Conservation (phyloP, 30 jellyfish, hydroid and myxozoan species). For the Mastigias papua region DNA sequence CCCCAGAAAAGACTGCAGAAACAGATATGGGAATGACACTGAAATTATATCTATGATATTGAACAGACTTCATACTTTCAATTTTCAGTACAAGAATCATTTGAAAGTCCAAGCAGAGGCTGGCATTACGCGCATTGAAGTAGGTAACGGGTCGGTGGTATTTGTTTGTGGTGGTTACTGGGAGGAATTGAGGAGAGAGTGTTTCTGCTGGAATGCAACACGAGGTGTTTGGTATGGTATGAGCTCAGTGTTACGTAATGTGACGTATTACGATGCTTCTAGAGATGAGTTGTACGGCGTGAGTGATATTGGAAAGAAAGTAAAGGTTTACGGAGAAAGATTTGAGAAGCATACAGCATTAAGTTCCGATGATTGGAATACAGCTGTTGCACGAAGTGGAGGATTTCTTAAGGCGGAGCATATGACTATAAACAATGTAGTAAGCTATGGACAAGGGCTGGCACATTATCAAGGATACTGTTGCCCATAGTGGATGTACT, state of each 20-base stretch:
- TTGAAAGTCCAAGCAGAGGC: neutral
- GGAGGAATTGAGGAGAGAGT: neutral
- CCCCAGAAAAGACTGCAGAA: slow-evolving; percentile 13
- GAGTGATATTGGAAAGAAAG: neutral
- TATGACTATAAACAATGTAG: neutral
- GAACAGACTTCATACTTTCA: neutral
- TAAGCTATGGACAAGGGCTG: neutral
- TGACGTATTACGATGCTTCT: slow-evolving; percentile 21
- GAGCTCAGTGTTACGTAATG: neutral
- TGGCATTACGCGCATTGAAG: neutral
- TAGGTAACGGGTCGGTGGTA: neutral
- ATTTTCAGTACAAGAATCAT: neutral
- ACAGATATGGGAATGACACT: neutral
- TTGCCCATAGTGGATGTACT: too few species aligned
- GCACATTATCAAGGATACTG: neutral
- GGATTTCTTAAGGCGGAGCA: neutral
- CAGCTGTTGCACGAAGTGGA: slow-evolving; percentile 13
- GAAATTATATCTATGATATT: neutral
- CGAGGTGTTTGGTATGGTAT: slow-evolving; percentile 17
- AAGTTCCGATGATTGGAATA: slow-evolving; percentile 3
- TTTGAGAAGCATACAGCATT: neutral
- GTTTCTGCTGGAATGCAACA: slow-evolving; percentile 22
- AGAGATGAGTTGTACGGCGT: slow-evolving; percentile 26
- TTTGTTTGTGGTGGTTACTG: neutral
- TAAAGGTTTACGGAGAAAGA: slow-evolving; percentile 18